phyloP scores from a whole-genome alignment of 2,113 vertebrate species.

The Prunella fulvescens region DNA sequence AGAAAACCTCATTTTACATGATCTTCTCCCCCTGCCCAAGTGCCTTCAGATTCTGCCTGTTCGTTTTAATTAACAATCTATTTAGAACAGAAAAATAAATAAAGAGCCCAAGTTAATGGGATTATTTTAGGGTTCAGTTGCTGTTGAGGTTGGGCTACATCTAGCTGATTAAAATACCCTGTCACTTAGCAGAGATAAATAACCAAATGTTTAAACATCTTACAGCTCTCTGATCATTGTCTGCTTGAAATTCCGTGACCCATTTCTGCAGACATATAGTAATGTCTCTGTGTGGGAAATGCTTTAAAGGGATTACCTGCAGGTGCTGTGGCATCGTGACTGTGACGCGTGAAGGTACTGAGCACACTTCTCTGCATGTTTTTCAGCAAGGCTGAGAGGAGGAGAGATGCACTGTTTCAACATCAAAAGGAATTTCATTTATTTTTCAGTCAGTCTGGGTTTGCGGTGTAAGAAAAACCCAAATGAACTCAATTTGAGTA shows the following conservation, averaged over 20 bases:
- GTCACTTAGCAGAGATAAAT: not conserved
- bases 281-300: not conserved
- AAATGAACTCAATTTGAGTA: not conserved
- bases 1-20: not conserved
- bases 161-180: not conserved
- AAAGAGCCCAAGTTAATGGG: not conserved
- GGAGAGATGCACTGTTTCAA: not conserved
- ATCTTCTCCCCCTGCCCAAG: fast-evolving
- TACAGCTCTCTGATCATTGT: not conserved
- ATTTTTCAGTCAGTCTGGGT: not conserved
- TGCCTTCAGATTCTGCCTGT: not conserved
- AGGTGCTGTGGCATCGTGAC: not conserved
- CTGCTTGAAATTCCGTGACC: not conserved
- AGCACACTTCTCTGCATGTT: not conserved
- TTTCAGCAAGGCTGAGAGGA: not conserved
- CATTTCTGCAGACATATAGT: not conserved
- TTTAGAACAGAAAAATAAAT: not conserved
- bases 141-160: not conserved
- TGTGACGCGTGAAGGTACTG: not conserved
- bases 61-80: not conserved
- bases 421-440: not conserved
- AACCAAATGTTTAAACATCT: not conserved
- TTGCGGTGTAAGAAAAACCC: not conserved
- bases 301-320: not conserved
- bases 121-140: not conserved